Percentiles rank a stretch among this genome's conserved stretches.
phyloP scores from a whole-genome alignment of 2,113 vertebrate species.

The Salvelinus alpinus region DNA sequence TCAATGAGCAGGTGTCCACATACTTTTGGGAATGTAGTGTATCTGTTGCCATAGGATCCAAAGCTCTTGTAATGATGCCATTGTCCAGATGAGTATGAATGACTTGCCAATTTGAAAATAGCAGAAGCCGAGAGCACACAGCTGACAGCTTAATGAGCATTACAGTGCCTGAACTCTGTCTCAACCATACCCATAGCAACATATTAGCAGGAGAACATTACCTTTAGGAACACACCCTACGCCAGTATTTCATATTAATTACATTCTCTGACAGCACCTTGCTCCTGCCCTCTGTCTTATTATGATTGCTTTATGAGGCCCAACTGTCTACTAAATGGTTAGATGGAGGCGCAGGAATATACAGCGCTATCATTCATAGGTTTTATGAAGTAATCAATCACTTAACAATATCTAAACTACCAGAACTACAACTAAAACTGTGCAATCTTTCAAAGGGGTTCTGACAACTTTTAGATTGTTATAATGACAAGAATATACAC shows the following conservation, averaged over 20 bases:
- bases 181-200: conserved; percentile 32
- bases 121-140: conserved; percentile 33
- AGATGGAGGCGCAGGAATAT: neutral
- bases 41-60: conserved; percentile 19
- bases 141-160: conserved; percentile 40
- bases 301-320: neutral
- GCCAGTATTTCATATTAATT: neutral
- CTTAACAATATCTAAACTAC: too few species aligned
- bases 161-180: conserved; percentile 33
- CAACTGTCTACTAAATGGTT: neutral
- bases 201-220: neutral
- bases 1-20: too few species aligned
- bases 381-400: too few species aligned
- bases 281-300: neutral
- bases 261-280: neutral
- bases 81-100: conserved; percentile 19
- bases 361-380: too few species aligned
- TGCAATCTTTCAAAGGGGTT: too few species aligned
- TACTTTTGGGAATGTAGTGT: neutral
- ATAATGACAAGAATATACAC: too few species aligned
- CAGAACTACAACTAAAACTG: too few species aligned
- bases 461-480: too few species aligned
- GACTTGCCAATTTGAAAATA: conserved; percentile 42
- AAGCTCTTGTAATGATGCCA: conserved; percentile 15
- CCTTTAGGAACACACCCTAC: conserved; percentile 7